Conservation (phyloP, 2,888 invertebrate genomes). For the Molorchus minor region DNA sequence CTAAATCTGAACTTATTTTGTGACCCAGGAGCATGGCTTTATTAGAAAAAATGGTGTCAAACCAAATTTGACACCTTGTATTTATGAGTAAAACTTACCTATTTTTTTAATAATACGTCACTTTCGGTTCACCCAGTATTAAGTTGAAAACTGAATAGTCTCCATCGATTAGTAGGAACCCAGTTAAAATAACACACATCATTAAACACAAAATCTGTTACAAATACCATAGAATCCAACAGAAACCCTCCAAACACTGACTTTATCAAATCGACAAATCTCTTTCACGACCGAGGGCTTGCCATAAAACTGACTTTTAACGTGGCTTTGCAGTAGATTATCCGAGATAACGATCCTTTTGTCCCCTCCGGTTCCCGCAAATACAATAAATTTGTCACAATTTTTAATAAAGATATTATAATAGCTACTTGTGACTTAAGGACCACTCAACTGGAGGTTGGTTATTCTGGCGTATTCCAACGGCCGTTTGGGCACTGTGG, state of each 20-base stretch:
- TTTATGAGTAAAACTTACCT: no score
- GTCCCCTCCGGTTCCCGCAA: constrained; percentile 47
- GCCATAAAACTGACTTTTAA: constrained; percentile 51
- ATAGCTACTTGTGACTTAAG: constrained; percentile 46
- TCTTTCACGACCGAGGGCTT: constrained; percentile 40
- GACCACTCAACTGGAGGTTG: constrained; percentile 42
- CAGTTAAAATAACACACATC: constrained; percentile 19
- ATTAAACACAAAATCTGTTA: constrained; percentile 32
- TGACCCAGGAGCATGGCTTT: no score
- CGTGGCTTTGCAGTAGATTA: constrained; percentile 40
- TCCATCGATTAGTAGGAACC: background rate
- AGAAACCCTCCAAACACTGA: constrained; percentile 38
- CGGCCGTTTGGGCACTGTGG: constrained; percentile 47
- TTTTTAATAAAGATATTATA: constrained; percentile 50
- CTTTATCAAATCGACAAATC: constrained; percentile 47
- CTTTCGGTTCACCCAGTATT: no score
- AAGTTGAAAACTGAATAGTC: background rate
- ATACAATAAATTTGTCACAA: constrained; percentile 52
- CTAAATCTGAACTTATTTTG: no score
- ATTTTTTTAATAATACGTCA: no score
- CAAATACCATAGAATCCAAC: constrained; percentile 30
- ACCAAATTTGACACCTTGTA: no score
- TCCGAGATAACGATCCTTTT: constrained; percentile 46
- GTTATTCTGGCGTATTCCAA: constrained; percentile 45
- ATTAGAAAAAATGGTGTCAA: no score